Percentiles rank a stretch among this genome's conserved stretches.
These are phyloP conservation scores for Pangasius krempfi DNA, from an alignment of 2,797 vertebrate genomes.

Conservation along the genomic window DNA sequence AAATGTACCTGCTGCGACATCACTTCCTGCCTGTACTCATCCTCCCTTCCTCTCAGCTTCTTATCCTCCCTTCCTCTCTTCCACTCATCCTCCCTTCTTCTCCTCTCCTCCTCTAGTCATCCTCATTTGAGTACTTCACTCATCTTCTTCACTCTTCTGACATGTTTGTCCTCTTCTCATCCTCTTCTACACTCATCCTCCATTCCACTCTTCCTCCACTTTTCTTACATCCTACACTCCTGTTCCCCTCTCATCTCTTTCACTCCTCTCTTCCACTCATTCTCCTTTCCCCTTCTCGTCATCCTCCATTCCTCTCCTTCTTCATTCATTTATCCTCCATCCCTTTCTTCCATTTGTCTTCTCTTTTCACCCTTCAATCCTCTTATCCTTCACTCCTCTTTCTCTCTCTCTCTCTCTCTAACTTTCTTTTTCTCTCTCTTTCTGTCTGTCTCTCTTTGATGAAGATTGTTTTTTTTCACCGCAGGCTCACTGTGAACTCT, in stretches of 20 bases:
- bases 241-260: neutral
- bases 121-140: neutral
- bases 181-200: neutral
- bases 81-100: conserved; percentile 54
- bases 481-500: conserved; percentile 86
- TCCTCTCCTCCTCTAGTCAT: neutral
- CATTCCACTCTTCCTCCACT: neutral
- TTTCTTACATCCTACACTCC: conserved; percentile 10
- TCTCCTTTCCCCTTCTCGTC: too few relatives aligned
- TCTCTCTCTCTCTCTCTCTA: neutral
- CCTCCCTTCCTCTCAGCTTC: conserved; percentile 33
- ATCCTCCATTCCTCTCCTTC: neutral
- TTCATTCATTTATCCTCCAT: neutral
- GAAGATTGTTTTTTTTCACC: conserved; percentile 71
- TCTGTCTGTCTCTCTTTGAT: conserved; percentile 66
- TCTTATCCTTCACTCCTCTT: neutral
- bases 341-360: neutral
- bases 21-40: conserved; percentile 24
- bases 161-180: neutral
- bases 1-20: conserved; percentile 42
- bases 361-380: neutral
- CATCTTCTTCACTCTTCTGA: neutral
- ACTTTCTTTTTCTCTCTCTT: neutral
- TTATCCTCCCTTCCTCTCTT: conserved; percentile 46
- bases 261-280: conserved; percentile 55